Conservation (phyloP, 2,113 vertebrate genomes). For the Anarhynchus alexandrinus region DNA sequence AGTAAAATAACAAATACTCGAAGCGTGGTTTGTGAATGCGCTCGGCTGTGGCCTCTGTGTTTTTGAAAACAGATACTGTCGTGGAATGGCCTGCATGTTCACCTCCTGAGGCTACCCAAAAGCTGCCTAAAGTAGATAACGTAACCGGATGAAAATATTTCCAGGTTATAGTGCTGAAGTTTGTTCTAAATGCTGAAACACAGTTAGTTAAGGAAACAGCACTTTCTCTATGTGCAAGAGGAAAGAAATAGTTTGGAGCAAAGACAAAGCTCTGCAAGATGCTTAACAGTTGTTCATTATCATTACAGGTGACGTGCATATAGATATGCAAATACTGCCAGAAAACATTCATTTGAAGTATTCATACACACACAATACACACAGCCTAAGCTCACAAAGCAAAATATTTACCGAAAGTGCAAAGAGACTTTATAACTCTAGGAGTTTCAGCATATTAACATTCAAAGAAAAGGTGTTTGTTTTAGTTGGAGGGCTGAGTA, state of each 20-base stretch:
- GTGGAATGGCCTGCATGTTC: background rate
- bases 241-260: background rate
- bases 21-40: background rate
- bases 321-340: background rate
- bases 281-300: background rate
- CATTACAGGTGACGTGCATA: background rate
- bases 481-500: background rate
- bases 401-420: background rate
- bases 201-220: background rate
- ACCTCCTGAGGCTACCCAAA: background rate
- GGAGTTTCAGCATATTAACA: background rate
- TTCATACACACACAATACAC: background rate
- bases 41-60: background rate
- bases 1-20: background rate
- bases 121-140: background rate
- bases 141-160: background rate
- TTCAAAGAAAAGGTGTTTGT: background rate
- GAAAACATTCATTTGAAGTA: background rate
- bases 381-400: background rate
- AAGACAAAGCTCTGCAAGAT: background rate
- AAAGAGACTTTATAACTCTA: background rate
- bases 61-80: background rate
- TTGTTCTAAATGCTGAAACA: background rate
- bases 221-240: background rate
- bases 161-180: background rate